Conservation (phyloP, 2,888 invertebrate genomes). For the Zeuzera pyrina region DNA sequence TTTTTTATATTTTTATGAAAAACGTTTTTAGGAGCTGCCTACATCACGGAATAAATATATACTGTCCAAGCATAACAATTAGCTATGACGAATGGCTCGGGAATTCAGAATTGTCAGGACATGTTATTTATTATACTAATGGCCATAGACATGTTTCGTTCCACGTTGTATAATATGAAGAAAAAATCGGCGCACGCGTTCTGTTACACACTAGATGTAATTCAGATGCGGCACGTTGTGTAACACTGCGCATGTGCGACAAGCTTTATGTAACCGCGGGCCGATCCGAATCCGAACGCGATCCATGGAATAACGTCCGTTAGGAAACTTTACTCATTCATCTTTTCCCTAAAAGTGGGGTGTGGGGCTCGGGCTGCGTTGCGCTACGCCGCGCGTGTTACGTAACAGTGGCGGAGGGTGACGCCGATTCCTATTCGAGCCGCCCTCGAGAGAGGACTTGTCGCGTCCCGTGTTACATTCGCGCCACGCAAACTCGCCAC, state of each 20-base stretch:
- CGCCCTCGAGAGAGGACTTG: slow-evolving; percentile 41
- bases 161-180: not conserved
- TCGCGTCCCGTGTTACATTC: slow-evolving; percentile 8
- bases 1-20: no score
- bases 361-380: slow-evolving; percentile 50
- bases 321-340: slow-evolving; percentile 69
- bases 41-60: no score
- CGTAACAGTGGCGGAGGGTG: slow-evolving; percentile 43
- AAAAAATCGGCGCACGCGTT: slow-evolving; percentile 31
- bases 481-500: slow-evolving; percentile 2
- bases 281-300: slow-evolving; percentile 26
- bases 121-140: no score
- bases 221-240: slow-evolving; percentile 16
- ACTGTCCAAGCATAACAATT: no score
- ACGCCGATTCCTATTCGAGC: slow-evolving; percentile 40
- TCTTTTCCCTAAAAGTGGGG: slow-evolving; percentile 67
- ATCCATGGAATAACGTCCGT: slow-evolving; percentile 62
- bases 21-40: no score
- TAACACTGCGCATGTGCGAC: slow-evolving; percentile 42
- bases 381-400: slow-evolving; percentile 50
- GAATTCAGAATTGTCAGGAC: no score
- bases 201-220: slow-evolving; percentile 12
- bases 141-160: not conserved
- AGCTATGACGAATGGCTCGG: no score
- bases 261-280: slow-evolving; percentile 54